phyloP scores from a whole-genome alignment of 2,113 vertebrate genomes.

The Triplophysa dalaica region DNA sequence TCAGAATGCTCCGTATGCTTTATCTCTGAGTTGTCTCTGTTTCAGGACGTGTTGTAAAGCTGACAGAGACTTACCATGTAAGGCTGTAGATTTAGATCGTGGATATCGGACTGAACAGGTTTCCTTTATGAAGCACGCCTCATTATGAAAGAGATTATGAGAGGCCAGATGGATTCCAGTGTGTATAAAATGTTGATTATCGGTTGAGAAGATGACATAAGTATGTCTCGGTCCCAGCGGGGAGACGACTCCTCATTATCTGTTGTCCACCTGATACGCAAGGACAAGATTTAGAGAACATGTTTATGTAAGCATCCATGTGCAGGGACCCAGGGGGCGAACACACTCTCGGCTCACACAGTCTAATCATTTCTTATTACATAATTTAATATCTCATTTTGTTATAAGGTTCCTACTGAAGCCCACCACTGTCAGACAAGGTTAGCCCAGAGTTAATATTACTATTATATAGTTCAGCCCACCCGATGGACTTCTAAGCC shows the following conservation, averaged over 20 bases:
- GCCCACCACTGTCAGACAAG: background rate
- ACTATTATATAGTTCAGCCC: too few relatives aligned
- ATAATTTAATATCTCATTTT: too few relatives aligned
- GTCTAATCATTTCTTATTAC: background rate
- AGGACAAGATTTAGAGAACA: constrained; percentile 7
- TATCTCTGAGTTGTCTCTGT: background rate
- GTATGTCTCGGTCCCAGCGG: constrained; percentile 4
- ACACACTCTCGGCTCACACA: background rate
- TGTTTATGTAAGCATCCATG: constrained; percentile 26
- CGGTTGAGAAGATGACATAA: background rate
- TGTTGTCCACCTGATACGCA: constrained; percentile 9
- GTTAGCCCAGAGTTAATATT: background rate
- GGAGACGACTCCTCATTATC: constrained; percentile 10
- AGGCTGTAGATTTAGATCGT: background rate
- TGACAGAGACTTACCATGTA: constrained; percentile 13
- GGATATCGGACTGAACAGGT: background rate
- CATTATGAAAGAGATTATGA: background rate
- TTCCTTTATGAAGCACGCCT: background rate
- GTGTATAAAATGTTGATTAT: constrained; percentile 7
- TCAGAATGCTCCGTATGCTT: constrained; percentile 10
- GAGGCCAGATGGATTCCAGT: background rate
- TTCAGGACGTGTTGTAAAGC: constrained; percentile 7
- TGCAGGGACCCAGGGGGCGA: background rate
- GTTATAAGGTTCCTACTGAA: background rate
- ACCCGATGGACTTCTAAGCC: too few relatives aligned